Evolutionary conservation across 2,797 vertebrate species (phyloP).

Genomic region (Falco naumanni): DNA sequence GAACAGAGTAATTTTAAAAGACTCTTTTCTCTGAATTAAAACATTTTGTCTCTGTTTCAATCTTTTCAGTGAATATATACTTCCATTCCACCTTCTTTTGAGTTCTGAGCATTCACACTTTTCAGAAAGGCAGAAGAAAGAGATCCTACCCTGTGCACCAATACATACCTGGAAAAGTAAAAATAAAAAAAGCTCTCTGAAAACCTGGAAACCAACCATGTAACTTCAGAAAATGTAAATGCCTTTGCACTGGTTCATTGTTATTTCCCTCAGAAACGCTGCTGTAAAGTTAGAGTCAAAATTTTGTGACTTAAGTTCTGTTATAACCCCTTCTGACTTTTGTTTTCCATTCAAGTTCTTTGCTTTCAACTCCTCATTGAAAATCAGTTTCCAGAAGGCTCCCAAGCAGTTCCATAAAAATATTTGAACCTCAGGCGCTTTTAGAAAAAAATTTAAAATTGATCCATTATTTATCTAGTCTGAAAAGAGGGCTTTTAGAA

Average conservation of each 20-base stretch:
- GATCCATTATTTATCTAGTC: not conserved
- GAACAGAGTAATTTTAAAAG: not conserved
- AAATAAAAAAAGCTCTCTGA: not conserved
- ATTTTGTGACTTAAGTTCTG: rapidly evolving
- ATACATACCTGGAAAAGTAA: not conserved
- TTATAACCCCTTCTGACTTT: not conserved
- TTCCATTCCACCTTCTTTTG: not conserved
- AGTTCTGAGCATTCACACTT: not conserved
- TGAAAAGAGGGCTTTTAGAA: not conserved
- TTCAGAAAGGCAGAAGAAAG: not conserved
- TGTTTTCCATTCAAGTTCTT: not conserved
- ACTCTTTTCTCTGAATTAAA: not conserved
- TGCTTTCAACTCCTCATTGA: not conserved
- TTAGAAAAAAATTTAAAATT: not conserved
- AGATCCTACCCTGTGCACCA: not conserved
- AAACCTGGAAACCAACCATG: not conserved
- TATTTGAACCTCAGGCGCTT: not conserved
- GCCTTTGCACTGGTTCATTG: not conserved
- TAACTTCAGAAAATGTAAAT: not conserved
- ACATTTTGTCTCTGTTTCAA: not conserved
- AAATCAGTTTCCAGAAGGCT: not conserved
- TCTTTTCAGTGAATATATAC: not conserved
- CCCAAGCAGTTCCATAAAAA: not conserved
- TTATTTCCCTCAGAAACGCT: not conserved
- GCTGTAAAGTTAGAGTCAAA: not conserved